Conservation (phyloP, 2,888 invertebrate genomes). For the Amiota minor region DNA sequence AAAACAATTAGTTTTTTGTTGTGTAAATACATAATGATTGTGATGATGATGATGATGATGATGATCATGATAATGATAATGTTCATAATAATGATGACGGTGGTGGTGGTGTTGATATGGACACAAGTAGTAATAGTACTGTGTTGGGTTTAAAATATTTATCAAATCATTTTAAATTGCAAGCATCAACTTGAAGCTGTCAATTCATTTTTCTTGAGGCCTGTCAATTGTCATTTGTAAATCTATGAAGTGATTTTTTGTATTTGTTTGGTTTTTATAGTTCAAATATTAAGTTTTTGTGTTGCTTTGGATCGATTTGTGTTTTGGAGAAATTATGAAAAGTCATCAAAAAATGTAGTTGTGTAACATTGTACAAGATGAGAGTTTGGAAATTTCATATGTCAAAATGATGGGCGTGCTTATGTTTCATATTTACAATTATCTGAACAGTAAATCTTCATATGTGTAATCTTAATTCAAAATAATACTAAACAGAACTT, state of each 20-base stretch:
- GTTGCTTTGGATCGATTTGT: not conserved
- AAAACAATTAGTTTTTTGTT: too few relatives aligned
- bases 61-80: conserved; percentile 51
- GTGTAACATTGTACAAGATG: too few relatives aligned
- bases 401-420: too few relatives aligned
- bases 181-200: conserved; percentile 25
- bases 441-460: too few relatives aligned
- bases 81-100: not conserved
- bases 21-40: too few relatives aligned
- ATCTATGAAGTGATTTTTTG: conserved; percentile 4
- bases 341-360: not conserved
- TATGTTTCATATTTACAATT: too few relatives aligned
- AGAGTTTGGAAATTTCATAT: too few relatives aligned
- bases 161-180: conserved; percentile 48
- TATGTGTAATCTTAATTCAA: too few relatives aligned
- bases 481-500: too few relatives aligned
- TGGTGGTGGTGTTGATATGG: not conserved
- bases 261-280: conserved; percentile 41
- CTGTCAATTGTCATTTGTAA: conserved; percentile 40
- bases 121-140: not conserved
- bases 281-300: not conserved
- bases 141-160: conserved; percentile 18
- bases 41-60: conserved; percentile 35
- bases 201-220: too few relatives aligned
- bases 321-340: conserved; percentile 30